Evolutionary conservation across 1,140 invertebrate species (phyloP).

Genomic region (Diorhabda elongata): DNA sequence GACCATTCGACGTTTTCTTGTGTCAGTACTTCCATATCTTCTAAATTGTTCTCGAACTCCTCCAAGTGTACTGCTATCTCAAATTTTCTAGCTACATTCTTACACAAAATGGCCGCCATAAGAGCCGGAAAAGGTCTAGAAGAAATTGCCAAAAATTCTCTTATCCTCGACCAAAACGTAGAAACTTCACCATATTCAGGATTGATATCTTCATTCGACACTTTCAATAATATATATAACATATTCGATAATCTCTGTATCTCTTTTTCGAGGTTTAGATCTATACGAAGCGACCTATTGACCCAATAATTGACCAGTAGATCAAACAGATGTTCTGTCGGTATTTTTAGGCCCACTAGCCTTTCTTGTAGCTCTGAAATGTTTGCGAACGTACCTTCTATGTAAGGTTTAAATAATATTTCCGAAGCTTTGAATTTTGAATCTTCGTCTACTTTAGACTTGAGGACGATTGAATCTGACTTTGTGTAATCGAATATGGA

Average conservation of each 20-base stretch:
- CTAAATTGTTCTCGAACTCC: slow-evolving; percentile 37
- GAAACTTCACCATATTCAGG: slow-evolving; percentile 62
- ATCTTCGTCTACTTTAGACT: slow-evolving; percentile 45
- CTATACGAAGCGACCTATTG: slow-evolving; percentile 51
- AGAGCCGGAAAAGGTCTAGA: slow-evolving; percentile 66
- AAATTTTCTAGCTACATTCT: slow-evolving; percentile 59
- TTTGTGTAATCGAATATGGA: slow-evolving; percentile 56
- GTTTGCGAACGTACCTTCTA: slow-evolving; percentile 50
- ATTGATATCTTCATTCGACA: slow-evolving; percentile 45
- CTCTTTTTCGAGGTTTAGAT: slow-evolving; percentile 48
- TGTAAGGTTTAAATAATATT: slow-evolving; percentile 59
- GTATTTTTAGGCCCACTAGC: slow-evolving; percentile 49
- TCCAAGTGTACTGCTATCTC: slow-evolving; percentile 48
- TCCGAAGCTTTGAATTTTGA: slow-evolving; percentile 52
- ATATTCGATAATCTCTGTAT: slow-evolving; percentile 52
- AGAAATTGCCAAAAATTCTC: slow-evolving; percentile 66
- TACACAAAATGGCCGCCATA: slow-evolving; percentile 71
- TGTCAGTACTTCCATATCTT: slow-evolving; percentile 76
- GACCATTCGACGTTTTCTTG: slow-evolving; percentile 83
- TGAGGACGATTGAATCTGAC: slow-evolving; percentile 43
- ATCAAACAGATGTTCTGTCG: slow-evolving; percentile 57
- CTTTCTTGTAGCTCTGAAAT: slow-evolving; percentile 46
- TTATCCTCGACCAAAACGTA: slow-evolving; percentile 69
- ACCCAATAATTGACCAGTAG: slow-evolving; percentile 66
- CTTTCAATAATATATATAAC: slow-evolving; percentile 48